Conservation (phyloP, 1,140 invertebrate genomes). For the Bombyx mandarina region DNA sequence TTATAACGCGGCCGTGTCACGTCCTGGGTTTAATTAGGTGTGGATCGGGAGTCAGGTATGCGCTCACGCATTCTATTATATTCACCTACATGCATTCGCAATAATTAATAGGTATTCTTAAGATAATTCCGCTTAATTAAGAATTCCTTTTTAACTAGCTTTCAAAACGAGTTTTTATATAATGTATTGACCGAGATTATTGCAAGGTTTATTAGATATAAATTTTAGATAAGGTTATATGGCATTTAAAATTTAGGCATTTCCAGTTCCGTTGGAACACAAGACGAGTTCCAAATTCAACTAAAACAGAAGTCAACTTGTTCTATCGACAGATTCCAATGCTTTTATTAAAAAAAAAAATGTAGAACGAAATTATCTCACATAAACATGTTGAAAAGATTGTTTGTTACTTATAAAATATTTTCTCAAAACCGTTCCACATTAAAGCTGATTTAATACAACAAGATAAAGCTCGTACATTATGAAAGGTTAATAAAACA, state of each 20-base stretch:
- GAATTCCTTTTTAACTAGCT: too few relatives aligned
- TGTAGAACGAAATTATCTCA: not conserved
- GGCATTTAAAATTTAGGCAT: too few relatives aligned
- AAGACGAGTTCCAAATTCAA: too few relatives aligned
- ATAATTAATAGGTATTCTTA: slow-evolving; percentile 17
- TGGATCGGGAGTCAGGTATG: slow-evolving; percentile 34
- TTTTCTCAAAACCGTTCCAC: slow-evolving; percentile 22
- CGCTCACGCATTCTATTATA: slow-evolving; percentile 35
- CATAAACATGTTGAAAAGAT: slow-evolving; percentile 10
- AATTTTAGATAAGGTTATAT: too few relatives aligned
- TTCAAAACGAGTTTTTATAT: too few relatives aligned
- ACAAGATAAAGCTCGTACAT: slow-evolving; percentile 24
- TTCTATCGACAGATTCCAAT: too few relatives aligned
- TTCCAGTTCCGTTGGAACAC: too few relatives aligned
- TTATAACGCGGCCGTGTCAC: slow-evolving; percentile 51
- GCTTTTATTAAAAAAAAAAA: too few relatives aligned
- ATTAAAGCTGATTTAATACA: slow-evolving; percentile 31
- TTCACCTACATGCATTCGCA: slow-evolving; percentile 23
- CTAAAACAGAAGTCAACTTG: too few relatives aligned
- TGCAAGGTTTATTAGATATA: too few relatives aligned
- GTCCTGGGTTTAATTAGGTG: slow-evolving; percentile 53
- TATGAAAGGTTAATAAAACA: slow-evolving; percentile 45
- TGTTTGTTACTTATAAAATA: slow-evolving; percentile 18
- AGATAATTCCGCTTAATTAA: too few relatives aligned
- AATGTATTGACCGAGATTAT: too few relatives aligned